Conservation (phyloP, 2,113 vertebrate genomes). For the Hystrix cristata region DNA sequence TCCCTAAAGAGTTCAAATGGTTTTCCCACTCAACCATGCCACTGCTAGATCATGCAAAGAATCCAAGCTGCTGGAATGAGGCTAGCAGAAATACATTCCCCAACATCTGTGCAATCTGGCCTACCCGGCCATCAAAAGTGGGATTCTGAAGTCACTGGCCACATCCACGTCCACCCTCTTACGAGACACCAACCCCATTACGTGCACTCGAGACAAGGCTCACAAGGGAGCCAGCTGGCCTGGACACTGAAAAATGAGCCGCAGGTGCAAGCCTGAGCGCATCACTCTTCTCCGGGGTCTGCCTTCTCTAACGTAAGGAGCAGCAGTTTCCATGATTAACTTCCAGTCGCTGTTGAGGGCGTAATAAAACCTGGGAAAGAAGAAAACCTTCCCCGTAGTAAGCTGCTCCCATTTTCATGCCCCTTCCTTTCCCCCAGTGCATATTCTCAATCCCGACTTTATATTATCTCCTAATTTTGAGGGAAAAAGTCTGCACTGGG, state of each 20-base stretch:
- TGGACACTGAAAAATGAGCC: slow-evolving; percentile 78
- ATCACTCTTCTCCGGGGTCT: slow-evolving; percentile 63
- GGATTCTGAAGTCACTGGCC: slow-evolving; percentile 41
- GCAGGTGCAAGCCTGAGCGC: slow-evolving; percentile 72
- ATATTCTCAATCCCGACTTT: slow-evolving; percentile 25
- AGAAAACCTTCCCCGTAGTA: slow-evolving; percentile 70
- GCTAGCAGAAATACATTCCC: not conserved
- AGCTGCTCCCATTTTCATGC: slow-evolving; percentile 63
- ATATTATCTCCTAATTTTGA: slow-evolving; percentile 57
- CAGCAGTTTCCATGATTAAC: slow-evolving; percentile 82
- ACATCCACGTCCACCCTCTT: slow-evolving; percentile 14
- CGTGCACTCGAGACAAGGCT: not conserved
- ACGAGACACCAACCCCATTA: not conserved
- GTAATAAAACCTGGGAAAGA: slow-evolving; percentile 80
- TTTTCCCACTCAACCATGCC: not conserved
- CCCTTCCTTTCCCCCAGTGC: slow-evolving; percentile 1
- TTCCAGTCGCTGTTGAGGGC: slow-evolving; percentile 76
- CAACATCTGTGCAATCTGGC: not conserved
- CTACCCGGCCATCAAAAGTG: not conserved
- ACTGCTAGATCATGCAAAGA: slow-evolving; percentile 33
- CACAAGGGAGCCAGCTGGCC: slow-evolving; percentile 42
- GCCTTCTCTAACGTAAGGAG: slow-evolving; percentile 74
- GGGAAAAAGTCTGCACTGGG: not conserved
- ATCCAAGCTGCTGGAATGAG: slow-evolving; percentile 27
- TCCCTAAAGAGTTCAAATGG: not conserved